Base-by-base conservation (phyloP, 2,113 vertebrate genomes). In the Tychaedon coryphoeus region DNA sequence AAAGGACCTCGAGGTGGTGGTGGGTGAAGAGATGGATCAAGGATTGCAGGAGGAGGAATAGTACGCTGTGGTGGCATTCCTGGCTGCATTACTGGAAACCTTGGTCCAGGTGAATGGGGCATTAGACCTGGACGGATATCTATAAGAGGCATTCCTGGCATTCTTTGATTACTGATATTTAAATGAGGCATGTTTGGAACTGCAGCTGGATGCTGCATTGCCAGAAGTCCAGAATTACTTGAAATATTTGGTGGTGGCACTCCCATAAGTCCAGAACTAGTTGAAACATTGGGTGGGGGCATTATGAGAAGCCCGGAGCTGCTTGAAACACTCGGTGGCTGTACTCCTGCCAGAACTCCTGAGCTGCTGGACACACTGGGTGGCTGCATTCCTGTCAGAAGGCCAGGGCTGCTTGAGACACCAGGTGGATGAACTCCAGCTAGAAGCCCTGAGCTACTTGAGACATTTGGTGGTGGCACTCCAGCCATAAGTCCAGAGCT, bases 11-110 rank as follows among this genome's bases (percentile, higher is more conserved):
- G 98, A 80, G 96, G 98, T 23, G 98, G 98, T 36, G 98, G 98
- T 62, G 97, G 98, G 87, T 99, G 99, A 95, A 99, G 98, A 38
- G 98, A 96, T 61, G 98, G 92, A 54, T 99, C 99, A 53, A 99
- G 98, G 64, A 98, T 97, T 19, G 96, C 72, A 13, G 98, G 98
- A 61, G 98, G 98, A 90, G 98, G 98, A 92, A 98, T 95, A 69
- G 94, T 96, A 66, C 98, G 97, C 19, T 98, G 98, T 12, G 99
- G 99, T 40, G 98, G 97, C 36, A 99, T 96, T 90, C 98, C 98
- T 81, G 98, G 99, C 81, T 99, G 99, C 48, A 99, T 97, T 57
- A 99, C 97, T 14, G 99, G 98, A 95, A 99, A 99, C 90, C 99
- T 98, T 18, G 98, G 98, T 34, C 99, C 97, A 98, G 99, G 92